phyloP scores from a whole-genome alignment of 2,888 invertebrate genomes.

The Trissolcus brochymenae region DNA sequence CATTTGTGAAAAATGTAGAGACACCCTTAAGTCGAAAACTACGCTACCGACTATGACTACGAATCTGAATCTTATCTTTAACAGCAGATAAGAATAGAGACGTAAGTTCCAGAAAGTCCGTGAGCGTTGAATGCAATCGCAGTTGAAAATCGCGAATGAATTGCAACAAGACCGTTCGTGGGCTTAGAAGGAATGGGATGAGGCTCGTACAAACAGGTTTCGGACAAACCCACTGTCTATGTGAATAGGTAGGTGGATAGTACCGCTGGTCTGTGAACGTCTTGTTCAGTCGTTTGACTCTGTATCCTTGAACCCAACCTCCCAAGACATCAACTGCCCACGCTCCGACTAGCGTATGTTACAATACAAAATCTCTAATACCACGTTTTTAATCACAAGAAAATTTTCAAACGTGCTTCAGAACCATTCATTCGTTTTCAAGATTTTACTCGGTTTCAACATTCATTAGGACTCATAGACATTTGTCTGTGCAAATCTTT shows the following conservation, averaged over 20 bases:
- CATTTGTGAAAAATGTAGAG: too few relatives aligned
- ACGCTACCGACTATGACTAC: too few relatives aligned
- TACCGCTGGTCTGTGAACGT: conserved; percentile 26
- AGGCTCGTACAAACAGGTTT: conserved; percentile 52
- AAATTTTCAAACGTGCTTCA: too few relatives aligned
- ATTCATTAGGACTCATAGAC: too few relatives aligned
- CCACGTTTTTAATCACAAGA: too few relatives aligned
- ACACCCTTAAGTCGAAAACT: too few relatives aligned
- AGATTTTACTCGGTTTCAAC: too few relatives aligned
- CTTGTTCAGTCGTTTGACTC: conserved; percentile 23
- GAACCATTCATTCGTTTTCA: too few relatives aligned
- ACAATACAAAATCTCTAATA: conserved; percentile 8
- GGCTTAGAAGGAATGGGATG: conserved; percentile 35
- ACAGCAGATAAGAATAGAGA: conserved; percentile 30
- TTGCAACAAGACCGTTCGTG: conserved; percentile 44
- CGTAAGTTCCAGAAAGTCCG: conserved; percentile 11
- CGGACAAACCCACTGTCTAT: conserved; percentile 45
- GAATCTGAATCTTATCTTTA: background rate
- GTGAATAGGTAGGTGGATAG: conserved; percentile 57
- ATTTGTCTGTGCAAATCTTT: too few relatives aligned
- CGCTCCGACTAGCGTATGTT: conserved; percentile 11
- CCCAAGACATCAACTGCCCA: conserved; percentile 43
- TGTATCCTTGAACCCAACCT: conserved; percentile 58
- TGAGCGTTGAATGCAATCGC: conserved; percentile 12
- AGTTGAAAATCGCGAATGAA: conserved; percentile 24